Base-by-base conservation (phyloP, 2,888 invertebrate genomes). In the Clivina fossor region DNA sequence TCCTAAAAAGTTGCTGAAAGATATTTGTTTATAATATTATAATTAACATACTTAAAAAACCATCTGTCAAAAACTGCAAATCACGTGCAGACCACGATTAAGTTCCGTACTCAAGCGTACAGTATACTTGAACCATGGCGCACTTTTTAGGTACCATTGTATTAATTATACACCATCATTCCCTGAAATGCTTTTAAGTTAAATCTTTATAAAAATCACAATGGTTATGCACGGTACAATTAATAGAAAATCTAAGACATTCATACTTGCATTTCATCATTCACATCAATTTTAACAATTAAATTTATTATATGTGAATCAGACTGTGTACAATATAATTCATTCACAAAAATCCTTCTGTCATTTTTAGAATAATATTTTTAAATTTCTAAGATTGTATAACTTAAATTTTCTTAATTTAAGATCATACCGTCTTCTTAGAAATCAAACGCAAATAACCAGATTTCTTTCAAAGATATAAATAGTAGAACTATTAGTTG, bases 141-240 rank as follows among this genome's bases (percentile, higher is more conserved):
- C 26, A 35, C 53, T 38, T 46, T n/a, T 46, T 55, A 58, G 58
- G 58, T 58, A 58, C 58, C 50, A 38, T 49, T 47, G 49, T 51
- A 50, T 44, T n/a, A 46, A 38, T 38, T 35, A 50, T 47, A 47
- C 55, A 58, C 55, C 55, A 47, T 50, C 55, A 35, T 55, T 58
- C 58, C 58, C 58, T 58, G 58, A 58, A 54, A 50, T 58, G 55
- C 46, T 58, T 56, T 55, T 55, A 44, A 58, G 46, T 40, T 57
- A 53, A 53, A 57, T 46, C 46, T 57, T 49, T 54, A 49, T n/a
- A n/a, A n/a, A n/a, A 58, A 58, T 58, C 58, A 58, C 58, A 58
- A 40, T 56, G 35, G 55, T 56, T 56, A 58, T 50, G 55, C 50
- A 50, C 55, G 55, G 55, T 55, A 47, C 33, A 50, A 50, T 35